A percentile compares a stretch with the other conserved stretches of the same genome.
Conservation (phyloP, 2,888 invertebrate species). For the Amiota communis region DNA sequence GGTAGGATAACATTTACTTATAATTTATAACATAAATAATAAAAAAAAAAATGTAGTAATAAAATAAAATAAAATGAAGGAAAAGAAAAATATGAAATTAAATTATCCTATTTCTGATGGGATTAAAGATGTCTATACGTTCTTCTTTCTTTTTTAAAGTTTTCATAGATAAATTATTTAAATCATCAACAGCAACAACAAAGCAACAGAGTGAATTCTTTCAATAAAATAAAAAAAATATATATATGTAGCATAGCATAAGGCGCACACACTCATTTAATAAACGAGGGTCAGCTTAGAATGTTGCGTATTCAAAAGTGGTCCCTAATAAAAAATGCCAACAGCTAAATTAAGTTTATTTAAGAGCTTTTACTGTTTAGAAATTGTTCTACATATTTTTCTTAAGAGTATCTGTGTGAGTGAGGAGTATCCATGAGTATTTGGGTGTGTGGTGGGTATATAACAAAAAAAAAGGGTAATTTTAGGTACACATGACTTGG, state of each 20-base stretch:
- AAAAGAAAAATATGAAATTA: neutral
- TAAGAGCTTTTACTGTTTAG: conserved; percentile 61
- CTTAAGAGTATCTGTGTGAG: neutral
- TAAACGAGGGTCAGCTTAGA: neutral
- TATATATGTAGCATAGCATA: neutral
- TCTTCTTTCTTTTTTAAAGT: too few relatives aligned
- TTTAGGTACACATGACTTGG: conserved; percentile 29
- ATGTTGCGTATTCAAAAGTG: neutral
- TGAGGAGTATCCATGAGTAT: neutral
- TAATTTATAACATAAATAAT: too few relatives aligned
- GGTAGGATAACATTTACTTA: too few relatives aligned
- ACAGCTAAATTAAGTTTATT: conserved; percentile 49
- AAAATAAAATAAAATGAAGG: too few relatives aligned
- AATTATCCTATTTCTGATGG: too few relatives aligned
- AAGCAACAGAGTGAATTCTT: neutral
- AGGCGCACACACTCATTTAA: neutral
- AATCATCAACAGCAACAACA: too few relatives aligned
- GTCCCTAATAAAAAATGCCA: conserved; percentile 44
- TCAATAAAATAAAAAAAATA: neutral
- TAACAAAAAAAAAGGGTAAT: neutral
- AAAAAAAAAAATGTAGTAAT: too few relatives aligned
- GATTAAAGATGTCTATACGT: too few relatives aligned
- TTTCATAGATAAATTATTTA: too few relatives aligned
- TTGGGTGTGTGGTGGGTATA: neutral
- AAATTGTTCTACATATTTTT: conserved; percentile 15